Base-by-base conservation (phyloP, 2,888 invertebrate genomes). In the Ceraclea dissimilis region DNA sequence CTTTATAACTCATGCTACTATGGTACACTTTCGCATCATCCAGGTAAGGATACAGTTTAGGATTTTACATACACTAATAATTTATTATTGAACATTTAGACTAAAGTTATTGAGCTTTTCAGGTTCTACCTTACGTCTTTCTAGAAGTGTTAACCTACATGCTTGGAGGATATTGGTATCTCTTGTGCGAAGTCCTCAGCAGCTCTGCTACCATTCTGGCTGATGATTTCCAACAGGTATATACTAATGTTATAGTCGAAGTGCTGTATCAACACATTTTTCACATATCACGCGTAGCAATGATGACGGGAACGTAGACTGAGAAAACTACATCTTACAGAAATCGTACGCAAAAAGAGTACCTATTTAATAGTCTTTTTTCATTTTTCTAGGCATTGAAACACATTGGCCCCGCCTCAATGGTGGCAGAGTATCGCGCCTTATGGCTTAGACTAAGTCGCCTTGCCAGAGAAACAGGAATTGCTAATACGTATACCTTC, bases 361-460 rank as follows among this genome's bases (percentile, higher is more conserved):
- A n/a, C n/a, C n/a, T n/a, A n/a, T n/a, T n/a, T n/a, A n/a, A n/a
- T n/a, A n/a, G n/a, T n/a, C n/a, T n/a, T n/a, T n/a, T n/a, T 19
- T 46, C 46, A 19, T 34, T 51, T 19, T 53, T 51, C 43, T 63
- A 83, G 76, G 83, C 85, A 10, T 71, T 87, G 6, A 82, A 81
- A 31, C 78, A 86, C 64, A 78, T 86, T 48, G 85, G 86, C 0
- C 85, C 86, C 0, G 84, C 86, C 0, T 77, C 79, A 2, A 80
- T 81, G 71, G 83, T 87, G 0, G 83, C 86, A 0, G 82, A 86
- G 63, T 87, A 86, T 65, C 77, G 87, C 2, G 81, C 84, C 0
- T 70, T 87, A 1, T 87, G 87, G 87, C 76, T 87, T 54, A 79
- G 85, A 1, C 68, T 87, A 19, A 85, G 85, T 69, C 84, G 83